These are phyloP conservation scores for Amitus sp. DNA, from an alignment of 2,888 invertebrate genomes.

Conservation along the genomic window DNA sequence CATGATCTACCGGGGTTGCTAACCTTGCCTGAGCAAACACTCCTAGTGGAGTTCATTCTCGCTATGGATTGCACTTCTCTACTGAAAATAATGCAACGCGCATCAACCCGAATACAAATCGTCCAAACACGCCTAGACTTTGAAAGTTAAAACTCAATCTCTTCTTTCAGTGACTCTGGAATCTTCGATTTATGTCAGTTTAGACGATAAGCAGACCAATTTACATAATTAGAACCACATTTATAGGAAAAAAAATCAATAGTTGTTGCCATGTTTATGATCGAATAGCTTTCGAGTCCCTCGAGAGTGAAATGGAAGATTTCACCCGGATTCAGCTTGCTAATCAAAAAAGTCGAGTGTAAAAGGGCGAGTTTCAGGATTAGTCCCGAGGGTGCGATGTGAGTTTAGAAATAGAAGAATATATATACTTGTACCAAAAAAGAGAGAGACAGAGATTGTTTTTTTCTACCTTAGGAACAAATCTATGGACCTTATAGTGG, in stretches of 20 bases:
- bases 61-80: constrained; percentile 40
- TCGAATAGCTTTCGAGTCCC: constrained; percentile 24
- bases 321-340: constrained; percentile 36
- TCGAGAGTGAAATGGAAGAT: constrained; percentile 15
- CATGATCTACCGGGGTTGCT: constrained; percentile 40
- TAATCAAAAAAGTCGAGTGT: constrained; percentile 38
- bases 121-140: constrained; percentile 26
- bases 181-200: too few species aligned
- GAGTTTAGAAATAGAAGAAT: too few species aligned
- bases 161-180: too few species aligned
- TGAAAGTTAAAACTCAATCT: too few species aligned
- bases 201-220: too few species aligned
- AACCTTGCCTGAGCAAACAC: constrained; percentile 49
- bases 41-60: constrained; percentile 38
- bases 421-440: too few species aligned
- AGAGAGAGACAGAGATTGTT: too few species aligned
- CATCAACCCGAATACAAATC: constrained; percentile 47
- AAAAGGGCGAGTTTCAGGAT: constrained; percentile 31
- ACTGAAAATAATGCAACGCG: constrained; percentile 39
- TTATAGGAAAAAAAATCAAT: too few species aligned
- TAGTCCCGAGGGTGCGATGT: constrained; percentile 33
- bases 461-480: too few species aligned
- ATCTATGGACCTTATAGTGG: too few species aligned
- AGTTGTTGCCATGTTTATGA: too few species aligned
- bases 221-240: too few species aligned